These are phyloP conservation scores for Irena cyanogastra DNA, from an alignment of 2,113 vertebrate species.

Conservation along the genomic window DNA sequence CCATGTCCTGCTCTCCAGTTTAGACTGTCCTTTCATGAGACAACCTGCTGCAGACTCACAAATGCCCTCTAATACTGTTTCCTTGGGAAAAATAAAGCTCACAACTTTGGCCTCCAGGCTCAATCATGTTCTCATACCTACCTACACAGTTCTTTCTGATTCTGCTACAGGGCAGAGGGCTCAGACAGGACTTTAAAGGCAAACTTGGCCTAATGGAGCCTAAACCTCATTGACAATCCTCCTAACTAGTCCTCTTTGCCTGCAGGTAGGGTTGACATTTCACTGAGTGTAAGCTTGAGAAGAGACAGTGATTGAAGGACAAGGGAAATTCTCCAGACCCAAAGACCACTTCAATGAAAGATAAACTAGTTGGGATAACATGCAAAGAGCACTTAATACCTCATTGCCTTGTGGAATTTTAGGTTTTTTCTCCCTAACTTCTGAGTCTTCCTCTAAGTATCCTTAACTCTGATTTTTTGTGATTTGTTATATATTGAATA, in stretches of 20 bases:
- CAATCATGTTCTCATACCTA: not conserved
- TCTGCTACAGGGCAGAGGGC: not conserved
- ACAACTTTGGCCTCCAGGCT: not conserved
- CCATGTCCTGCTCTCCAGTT: not conserved
- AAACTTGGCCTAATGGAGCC: not conserved
- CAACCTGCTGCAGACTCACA: not conserved
- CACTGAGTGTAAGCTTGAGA: not conserved
- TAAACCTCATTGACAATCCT: not conserved
- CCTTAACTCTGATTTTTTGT: not conserved
- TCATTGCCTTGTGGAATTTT: not conserved
- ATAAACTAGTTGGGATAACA: not conserved
- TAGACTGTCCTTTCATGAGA: not conserved
- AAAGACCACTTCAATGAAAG: not conserved
- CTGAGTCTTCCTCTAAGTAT: not conserved
- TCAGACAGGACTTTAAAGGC: not conserved
- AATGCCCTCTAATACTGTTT: not conserved
- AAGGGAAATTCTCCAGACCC: not conserved
- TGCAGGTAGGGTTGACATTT: not conserved
- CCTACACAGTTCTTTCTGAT: not conserved
- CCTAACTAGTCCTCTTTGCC: not conserved
- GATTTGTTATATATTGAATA: not conserved
- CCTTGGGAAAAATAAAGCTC: not conserved
- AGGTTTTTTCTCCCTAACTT: not conserved
- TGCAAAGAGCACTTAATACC: not conserved
- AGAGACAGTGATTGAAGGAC: not conserved